Conservation (phyloP, 2,797 vertebrate species). For the Steatocranus sp. region DNA sequence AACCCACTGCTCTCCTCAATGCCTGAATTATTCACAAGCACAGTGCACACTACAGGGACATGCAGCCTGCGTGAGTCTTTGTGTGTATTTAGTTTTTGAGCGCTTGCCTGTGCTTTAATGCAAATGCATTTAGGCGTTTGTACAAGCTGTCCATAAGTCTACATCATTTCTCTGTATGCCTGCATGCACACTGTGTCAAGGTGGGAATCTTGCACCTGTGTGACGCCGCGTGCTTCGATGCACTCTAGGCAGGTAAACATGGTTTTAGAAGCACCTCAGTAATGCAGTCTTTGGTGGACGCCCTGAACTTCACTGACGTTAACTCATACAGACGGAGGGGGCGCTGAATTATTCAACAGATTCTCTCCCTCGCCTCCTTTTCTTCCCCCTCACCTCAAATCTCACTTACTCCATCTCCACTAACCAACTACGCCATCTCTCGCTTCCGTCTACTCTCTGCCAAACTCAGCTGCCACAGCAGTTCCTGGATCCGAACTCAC, state of each 20-base stretch:
- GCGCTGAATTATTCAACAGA: conserved; percentile 77
- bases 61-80: conserved; percentile 25
- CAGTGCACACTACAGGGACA: conserved; percentile 47
- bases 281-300: conserved; percentile 53
- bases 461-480: neutral
- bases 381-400: conserved; percentile 50
- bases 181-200: neutral
- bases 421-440: conserved; percentile 33
- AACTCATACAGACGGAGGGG: conserved; percentile 71
- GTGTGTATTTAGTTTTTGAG: conserved; percentile 26
- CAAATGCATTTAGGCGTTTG: neutral
- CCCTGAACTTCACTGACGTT: conserved; percentile 67
- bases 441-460: conserved; percentile 17
- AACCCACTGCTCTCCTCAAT: conserved; percentile 36
- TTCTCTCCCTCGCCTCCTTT: conserved; percentile 43
- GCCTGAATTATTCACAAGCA: conserved; percentile 75
- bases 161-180: neutral
- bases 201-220: neutral
- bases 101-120: conserved; percentile 2
- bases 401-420: conserved; percentile 49
- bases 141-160: neutral
- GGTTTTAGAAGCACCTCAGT: conserved; percentile 15
- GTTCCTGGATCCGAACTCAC: neutral
- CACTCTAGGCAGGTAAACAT: conserved; percentile 27
- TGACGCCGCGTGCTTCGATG: neutral